Percentiles rank a stretch among this genome's conserved stretches.
Conservation (phyloP, 2,888 invertebrate species). For the Amiota communis region DNA sequence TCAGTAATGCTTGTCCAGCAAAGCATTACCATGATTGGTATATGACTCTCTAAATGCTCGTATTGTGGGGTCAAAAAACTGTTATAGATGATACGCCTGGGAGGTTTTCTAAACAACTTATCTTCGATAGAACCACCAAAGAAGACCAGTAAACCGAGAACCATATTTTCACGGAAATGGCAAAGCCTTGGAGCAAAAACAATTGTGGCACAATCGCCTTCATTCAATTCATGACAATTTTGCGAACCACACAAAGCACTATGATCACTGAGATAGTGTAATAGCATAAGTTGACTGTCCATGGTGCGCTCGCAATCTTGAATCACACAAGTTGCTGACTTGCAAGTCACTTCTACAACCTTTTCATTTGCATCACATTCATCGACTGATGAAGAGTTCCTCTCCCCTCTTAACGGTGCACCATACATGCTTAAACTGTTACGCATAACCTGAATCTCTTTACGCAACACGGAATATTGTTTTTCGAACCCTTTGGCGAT, state of each 20-base stretch:
- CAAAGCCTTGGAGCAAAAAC: conserved; percentile 40
- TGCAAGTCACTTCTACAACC: conserved; percentile 33
- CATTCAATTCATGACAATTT: conserved; percentile 35
- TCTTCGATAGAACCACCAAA: conserved; percentile 36
- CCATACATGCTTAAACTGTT: neutral
- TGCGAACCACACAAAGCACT: conserved; percentile 18
- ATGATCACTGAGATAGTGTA: conserved; percentile 52
- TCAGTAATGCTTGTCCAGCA: conserved; percentile 41
- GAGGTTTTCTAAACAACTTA: neutral
- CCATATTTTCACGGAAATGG: conserved; percentile 35
- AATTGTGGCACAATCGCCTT: conserved; percentile 38
- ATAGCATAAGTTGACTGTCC: conserved; percentile 48
- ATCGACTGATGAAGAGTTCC: neutral
- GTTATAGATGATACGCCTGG: conserved; percentile 26
- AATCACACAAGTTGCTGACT: conserved; percentile 40
- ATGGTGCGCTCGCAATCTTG: conserved; percentile 42
- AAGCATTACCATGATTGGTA: conserved; percentile 52
- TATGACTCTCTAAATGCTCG: conserved; percentile 27
- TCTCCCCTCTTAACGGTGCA: neutral
- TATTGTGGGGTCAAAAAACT: conserved; percentile 31
- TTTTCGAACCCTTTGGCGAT: neutral
- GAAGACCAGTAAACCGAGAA: conserved; percentile 51
- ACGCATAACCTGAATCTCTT: conserved; percentile 16
- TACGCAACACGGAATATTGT: conserved; percentile 31
- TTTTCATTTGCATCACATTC: neutral